Percentiles rank a stretch among this genome's conserved stretches.
phyloP scores from a whole-genome alignment of 2,888 invertebrate genomes.

The Rhaphigaster nebulosa region DNA sequence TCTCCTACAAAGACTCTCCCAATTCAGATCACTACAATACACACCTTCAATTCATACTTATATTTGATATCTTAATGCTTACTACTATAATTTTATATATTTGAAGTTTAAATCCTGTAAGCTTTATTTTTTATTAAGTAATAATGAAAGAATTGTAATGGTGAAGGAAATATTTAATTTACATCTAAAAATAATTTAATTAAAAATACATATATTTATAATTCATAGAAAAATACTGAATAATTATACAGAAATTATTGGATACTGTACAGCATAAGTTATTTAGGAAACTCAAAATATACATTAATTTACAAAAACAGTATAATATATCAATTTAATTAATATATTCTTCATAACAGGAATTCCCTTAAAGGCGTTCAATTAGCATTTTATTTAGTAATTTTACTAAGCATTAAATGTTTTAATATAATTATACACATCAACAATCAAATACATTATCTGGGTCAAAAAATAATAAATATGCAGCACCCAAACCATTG shows the following conservation, averaged over 20 bases:
- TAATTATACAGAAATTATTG: neutral
- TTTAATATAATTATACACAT: neutral
- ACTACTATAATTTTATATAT: neutral
- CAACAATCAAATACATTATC: neutral
- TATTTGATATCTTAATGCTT: neutral
- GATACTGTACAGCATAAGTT: neutral
- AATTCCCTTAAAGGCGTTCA: neutral
- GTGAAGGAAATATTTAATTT: neutral
- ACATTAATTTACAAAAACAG: neutral
- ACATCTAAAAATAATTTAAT: constrained; percentile 6
- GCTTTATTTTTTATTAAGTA: neutral
- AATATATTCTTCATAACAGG: neutral
- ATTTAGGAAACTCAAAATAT: neutral
- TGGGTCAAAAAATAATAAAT: neutral
- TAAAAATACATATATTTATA: neutral
- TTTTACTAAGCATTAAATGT: neutral
- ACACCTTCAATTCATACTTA: neutral
- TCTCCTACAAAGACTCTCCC: neutral
- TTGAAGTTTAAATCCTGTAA: neutral
- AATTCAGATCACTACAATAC: neutral
- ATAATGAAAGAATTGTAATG: neutral
- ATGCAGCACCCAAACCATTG: neutral
- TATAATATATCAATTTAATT: neutral
- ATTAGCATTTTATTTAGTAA: neutral
- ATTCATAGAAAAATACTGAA: neutral